Evolutionary conservation across 2,797 vertebrate species (phyloP), one percentile per base, ranked within the genome.

Genomic region (Thaleichthys pacificus): DNA sequence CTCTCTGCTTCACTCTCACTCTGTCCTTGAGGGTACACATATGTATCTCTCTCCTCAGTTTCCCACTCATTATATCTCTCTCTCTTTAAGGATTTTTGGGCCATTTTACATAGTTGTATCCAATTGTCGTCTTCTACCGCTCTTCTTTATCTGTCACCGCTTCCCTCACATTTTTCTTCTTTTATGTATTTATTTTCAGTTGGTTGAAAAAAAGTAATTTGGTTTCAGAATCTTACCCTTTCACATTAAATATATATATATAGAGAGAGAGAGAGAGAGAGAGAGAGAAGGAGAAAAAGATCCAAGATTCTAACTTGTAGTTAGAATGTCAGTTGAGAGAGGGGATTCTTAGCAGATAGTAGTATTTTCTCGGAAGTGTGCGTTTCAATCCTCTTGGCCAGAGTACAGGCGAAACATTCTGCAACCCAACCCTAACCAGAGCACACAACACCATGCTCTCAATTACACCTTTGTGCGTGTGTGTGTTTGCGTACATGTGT

Each of bases 371-470:
- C 24, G 22, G 8, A 22, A 61, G 26, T 28, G 26, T 57, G 49
- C 4, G 3, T 66, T 74, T 81, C 72, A 84, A 58, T 14, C 24
- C 64, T 28, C 7, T 26, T 22, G 58, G 65, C 49, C 32, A 80
- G 77, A 17, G 60, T 69, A 65, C 54, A 66, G 51, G 73, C 73
- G 88, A 76, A 89, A 89, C 75, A 75, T 65, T 80, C 80, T 85
- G 89, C 78, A 90, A 91, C 63, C 72, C 42, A 84, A 89, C 76
- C 82, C 86, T 8, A 28, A 19, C 19, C 22, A 70, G 73, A 35
- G 57, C 71, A 91, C 63, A 68, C 61, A 73, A 90, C 81, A 89
- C 86, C 80, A 26, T 47, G 79, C 4, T 82, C 82, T 82, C 71
- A 42, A 73, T 84, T 84, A 74, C 74, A 66, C 65, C 22, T 57